A percentile compares a stretch with the other conserved stretches of the same genome.
Evolutionary conservation across 2,888 invertebrate species (phyloP).

Genomic region (Autographa pulchrina): DNA sequence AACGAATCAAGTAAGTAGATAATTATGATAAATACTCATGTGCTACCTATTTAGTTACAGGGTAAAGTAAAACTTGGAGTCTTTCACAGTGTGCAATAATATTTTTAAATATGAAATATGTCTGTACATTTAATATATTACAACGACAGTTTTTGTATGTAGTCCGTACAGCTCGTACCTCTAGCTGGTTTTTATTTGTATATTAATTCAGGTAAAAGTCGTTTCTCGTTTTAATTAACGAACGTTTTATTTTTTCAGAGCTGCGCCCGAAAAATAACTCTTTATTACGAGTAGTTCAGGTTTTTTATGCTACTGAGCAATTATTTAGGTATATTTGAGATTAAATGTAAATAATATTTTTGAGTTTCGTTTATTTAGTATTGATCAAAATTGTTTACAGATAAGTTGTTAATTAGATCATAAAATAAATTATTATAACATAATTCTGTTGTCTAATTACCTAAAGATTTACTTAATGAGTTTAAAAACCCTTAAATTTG

Average conservation of each 20-base stretch:
- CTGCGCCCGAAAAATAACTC: conserved; percentile 31
- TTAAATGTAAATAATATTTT: conserved; percentile 19
- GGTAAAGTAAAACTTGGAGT: neutral
- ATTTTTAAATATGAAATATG: too few relatives aligned
- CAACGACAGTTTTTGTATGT: neutral
- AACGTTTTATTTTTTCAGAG: conserved; percentile 48
- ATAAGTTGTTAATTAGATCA: too few relatives aligned
- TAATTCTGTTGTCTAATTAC: neutral
- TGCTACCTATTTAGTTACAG: neutral
- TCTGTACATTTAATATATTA: too few relatives aligned
- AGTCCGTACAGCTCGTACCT: neutral
- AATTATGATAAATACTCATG: neutral
- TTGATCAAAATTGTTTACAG: too few relatives aligned
- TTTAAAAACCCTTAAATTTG: neutral
- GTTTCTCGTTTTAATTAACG: conserved; percentile 54
- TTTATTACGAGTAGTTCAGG: conserved; percentile 43
- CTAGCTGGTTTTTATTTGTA: conserved; percentile 38
- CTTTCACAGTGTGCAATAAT: neutral
- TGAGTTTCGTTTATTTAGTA: conserved; percentile 13
- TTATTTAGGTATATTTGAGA: conserved; percentile 41
- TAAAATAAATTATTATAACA: too few relatives aligned
- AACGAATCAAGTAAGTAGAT: neutral
- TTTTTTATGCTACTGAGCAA: conserved; percentile 28
- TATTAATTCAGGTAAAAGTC: conserved; percentile 52
- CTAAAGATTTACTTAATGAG: neutral